Evolutionary conservation across 2,888 invertebrate species (phyloP).

Genomic region (Phania funesta): DNA sequence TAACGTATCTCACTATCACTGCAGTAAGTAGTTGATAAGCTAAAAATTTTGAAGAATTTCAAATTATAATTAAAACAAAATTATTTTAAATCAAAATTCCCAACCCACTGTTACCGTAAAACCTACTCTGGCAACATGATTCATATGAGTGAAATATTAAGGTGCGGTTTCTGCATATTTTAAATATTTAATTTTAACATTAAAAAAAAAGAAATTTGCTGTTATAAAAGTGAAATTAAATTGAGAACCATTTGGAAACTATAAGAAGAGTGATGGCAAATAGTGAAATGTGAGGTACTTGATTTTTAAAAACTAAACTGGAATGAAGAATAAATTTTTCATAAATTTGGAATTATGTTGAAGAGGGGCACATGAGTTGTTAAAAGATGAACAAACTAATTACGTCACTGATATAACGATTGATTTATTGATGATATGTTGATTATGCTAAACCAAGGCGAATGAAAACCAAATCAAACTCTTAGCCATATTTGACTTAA

Average conservation of each 20-base stretch:
- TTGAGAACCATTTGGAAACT: neutral
- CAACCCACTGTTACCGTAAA: no score
- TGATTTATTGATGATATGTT: constrained; percentile 34
- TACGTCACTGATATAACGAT: neutral
- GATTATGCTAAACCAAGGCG: constrained; percentile 72
- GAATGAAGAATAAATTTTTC: neutral
- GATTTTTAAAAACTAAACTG: neutral
- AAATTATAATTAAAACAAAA: no score
- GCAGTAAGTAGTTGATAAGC: no score
- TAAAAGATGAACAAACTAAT: neutral
- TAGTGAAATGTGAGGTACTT: neutral
- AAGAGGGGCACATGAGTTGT: neutral
- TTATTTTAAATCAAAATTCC: no score
- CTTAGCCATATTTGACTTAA: constrained; percentile 50
- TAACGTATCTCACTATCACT: no score
- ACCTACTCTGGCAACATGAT: no score
- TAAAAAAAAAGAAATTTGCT: neutral
- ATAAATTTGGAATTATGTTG: neutral
- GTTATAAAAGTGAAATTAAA: neutral
- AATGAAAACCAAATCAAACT: constrained; percentile 81
- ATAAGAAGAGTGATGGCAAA: neutral
- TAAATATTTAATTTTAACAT: neutral
- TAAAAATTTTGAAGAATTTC: no score
- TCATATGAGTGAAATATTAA: neutral
- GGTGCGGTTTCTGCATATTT: neutral